Conservation (phyloP, 2,888 invertebrate species). For the Lobophora halterata region DNA sequence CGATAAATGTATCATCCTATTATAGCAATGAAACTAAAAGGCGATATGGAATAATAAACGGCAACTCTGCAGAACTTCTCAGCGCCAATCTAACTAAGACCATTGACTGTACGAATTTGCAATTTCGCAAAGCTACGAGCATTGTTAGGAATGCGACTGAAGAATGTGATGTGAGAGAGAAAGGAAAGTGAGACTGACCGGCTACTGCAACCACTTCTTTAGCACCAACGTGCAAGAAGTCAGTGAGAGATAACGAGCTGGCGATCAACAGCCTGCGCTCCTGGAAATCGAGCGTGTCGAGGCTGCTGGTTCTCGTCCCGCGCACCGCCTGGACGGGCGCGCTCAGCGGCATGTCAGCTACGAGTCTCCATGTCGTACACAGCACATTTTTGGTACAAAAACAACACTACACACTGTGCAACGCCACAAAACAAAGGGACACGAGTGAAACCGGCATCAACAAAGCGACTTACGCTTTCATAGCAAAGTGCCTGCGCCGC, state of each 20-base stretch:
- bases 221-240: slow-evolving; percentile 89
- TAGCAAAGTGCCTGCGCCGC: slow-evolving; percentile 66
- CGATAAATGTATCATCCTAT: too few species aligned
- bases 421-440: slow-evolving; percentile 67
- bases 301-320: slow-evolving; percentile 86
- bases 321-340: slow-evolving; percentile 78
- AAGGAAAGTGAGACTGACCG: slow-evolving; percentile 61
- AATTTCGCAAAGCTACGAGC: slow-evolving; percentile 68
- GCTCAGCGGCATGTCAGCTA: slow-evolving; percentile 79
- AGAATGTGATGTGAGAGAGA: slow-evolving; percentile 38
- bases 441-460: slow-evolving; percentile 53
- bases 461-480: slow-evolving; percentile 48
- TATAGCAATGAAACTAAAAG: too few species aligned
- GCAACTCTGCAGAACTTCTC: too few species aligned
- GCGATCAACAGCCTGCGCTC: slow-evolving; percentile 95
- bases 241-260: slow-evolving; percentile 91
- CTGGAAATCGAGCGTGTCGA: slow-evolving; percentile 95
- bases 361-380: slow-evolving; percentile 65
- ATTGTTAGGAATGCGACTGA: slow-evolving; percentile 62
- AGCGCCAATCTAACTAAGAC: slow-evolving; percentile 30
- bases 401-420: slow-evolving; percentile 56
- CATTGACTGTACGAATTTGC: slow-evolving; percentile 48
- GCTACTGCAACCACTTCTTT: slow-evolving; percentile 78
- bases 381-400: slow-evolving; percentile 54
- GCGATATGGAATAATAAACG: too few species aligned